phyloP scores from a whole-genome alignment of 2,113 vertebrate species.

The Pantherophis guttatus region DNA sequence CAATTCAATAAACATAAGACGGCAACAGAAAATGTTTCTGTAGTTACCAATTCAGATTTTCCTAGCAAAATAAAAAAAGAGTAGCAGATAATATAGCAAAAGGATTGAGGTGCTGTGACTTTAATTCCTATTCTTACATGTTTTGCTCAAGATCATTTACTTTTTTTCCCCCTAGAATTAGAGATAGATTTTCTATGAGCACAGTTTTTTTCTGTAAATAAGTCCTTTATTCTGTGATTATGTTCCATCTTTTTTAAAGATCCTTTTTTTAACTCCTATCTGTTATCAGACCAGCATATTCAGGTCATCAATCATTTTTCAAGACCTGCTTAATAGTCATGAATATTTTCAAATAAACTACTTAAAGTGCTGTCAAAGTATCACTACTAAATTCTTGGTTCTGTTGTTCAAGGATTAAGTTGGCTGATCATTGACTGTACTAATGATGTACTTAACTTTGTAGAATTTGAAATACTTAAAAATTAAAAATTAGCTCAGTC shows the following conservation, averaged over 20 bases:
- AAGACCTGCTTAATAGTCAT: neutral
- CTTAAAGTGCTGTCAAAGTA: neutral
- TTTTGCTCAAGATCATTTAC: neutral
- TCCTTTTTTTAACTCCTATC: neutral
- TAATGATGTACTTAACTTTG: fast-evolving
- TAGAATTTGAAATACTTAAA: neutral
- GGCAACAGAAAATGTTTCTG: neutral
- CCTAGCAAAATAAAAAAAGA: neutral
- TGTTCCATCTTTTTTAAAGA: neutral
- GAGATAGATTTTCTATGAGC: neutral
- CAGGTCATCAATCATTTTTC: neutral
- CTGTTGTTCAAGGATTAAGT: neutral
- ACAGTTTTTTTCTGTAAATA: neutral
- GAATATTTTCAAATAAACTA: neutral
- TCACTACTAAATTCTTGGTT: neutral
- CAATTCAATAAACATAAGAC: neutral
- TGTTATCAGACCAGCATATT: neutral
- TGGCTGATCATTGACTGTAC: neutral
- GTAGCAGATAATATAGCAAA: neutral
- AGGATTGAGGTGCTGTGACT: neutral
- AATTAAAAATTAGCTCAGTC: neutral
- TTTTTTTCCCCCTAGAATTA: neutral
- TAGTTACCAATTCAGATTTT: neutral
- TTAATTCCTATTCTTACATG: neutral
- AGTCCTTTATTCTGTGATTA: neutral